Conservation (phyloP, 2,888 invertebrate genomes). For the Agonopterix arenella region DNA sequence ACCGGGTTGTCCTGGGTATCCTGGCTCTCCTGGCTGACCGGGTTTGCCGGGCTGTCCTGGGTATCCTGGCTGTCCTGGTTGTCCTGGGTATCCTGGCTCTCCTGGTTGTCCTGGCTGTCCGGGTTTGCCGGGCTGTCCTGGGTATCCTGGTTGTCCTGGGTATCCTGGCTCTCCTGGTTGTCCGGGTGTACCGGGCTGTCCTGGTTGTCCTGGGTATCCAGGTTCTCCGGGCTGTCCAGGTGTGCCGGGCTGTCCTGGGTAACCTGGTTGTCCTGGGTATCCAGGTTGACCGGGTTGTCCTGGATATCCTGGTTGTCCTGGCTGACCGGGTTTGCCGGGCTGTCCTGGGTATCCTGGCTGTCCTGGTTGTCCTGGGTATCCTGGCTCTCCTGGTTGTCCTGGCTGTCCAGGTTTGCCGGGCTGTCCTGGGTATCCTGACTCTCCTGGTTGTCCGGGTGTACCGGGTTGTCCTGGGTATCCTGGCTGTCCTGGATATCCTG, state of each 20-base stretch:
- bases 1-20: slow-evolving; percentile 22
- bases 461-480: slow-evolving; percentile 13
- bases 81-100: slow-evolving; percentile 4
- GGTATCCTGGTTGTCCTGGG: slow-evolving; percentile 8
- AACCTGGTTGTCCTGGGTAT: slow-evolving; percentile 21
- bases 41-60: slow-evolving; percentile 15
- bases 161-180: slow-evolving; percentile 10
- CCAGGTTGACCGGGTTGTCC: slow-evolving; percentile 21
- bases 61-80: slow-evolving; percentile 8
- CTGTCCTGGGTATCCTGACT: slow-evolving; percentile 29
- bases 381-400: slow-evolving; percentile 28
- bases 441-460: slow-evolving; percentile 20
- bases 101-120: not conserved
- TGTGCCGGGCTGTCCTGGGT: slow-evolving; percentile 44
- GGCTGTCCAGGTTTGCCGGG: slow-evolving; percentile 8
- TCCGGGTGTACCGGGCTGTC: slow-evolving; percentile 10
- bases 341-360: slow-evolving; percentile 7
- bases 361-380: slow-evolving; percentile 8
- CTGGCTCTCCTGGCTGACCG: slow-evolving; percentile 27
- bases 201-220: slow-evolving; percentile 11
- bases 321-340: slow-evolving; percentile 8
- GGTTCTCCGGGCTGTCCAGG: slow-evolving; percentile 34
- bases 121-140: not conserved
- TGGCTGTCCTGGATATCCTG: slow-evolving; percentile 4
- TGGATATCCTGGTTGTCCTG: slow-evolving; percentile 7